Evolutionary conservation across 92 coral and sea anemone genomes (phyloP), one percentile per base, ranked within the genome.

Genomic region (Galaxea fascicularis): DNA sequence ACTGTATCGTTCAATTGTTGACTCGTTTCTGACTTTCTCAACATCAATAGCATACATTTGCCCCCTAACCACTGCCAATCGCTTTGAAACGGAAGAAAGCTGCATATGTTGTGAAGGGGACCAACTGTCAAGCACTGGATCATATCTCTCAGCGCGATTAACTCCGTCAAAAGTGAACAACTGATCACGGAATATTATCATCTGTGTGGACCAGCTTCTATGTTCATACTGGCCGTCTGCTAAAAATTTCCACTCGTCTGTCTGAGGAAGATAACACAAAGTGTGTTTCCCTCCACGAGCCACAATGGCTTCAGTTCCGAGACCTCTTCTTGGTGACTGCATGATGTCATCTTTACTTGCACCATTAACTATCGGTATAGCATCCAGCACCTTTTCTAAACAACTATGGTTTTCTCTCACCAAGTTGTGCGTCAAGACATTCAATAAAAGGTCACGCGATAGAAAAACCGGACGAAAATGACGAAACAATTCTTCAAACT

Each of bases 401-500:
- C 70, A 65, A 25, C 29, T 16, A 27, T 30, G 56, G 57, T 39
- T 41, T 31, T 4, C 57, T 31, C 49, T 71, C 28, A 71, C 77
- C 1, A n/a, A 13, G 45, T 64, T 29, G 39, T 79, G 30, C 21
- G 72, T 64, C 62, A 65, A 44, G 63, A 79, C 45, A 79, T 79
- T 74, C 24, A 44, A 5, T 18, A 79, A 24, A 46, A 12, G 27
- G 49, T 79, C 84, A 64, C 74, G 84, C 44, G 84, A 79, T 3
- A 79, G 0, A 28, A 25, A 64, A 79, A 15, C n/a, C 21, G 64
- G 74, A 26, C 73, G 74, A 35, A 79, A 47, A 62, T 52, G 72
- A 47, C 27, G 1, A 79, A 79, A 79, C 84, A 79, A 45, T 52
- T 79, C 64, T 51, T 27, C 62, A 79, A 79, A 79, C 7, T 3